Base-by-base conservation (phyloP, 2,888 invertebrate species). In the Latrodectus hesperus region DNA sequence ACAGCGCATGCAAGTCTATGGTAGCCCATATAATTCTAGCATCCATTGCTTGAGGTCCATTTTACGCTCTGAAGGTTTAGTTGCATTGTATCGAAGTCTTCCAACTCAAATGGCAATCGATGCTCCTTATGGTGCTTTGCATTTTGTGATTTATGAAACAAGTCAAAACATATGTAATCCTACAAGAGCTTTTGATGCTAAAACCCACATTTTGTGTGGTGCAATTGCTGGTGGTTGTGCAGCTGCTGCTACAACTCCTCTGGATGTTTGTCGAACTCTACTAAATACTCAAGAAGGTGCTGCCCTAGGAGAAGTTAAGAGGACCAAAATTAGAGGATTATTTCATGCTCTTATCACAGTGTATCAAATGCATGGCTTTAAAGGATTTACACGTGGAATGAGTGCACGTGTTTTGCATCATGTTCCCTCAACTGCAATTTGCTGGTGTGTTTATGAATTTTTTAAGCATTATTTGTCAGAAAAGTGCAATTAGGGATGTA, bases 401-500 rank as follows among this genome's bases (percentile, higher is more conserved):
- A 72, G 26, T n/a, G 64, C 84, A 9, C 84, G 84, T 26, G 72
- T 84, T 26, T 64, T 84, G 71, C 70, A 77, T 17, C 72, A 77
- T 67, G 72, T 84, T 9, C 84, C 84, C 1, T 84, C 84, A 16
- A 71, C 77, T 51, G 77, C 84, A 14, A 72, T 77, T 14, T 84
- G 84, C 53, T 84, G 84, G 84, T 77, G 72, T 72, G 72, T 77
- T 12, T 84, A 84, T 55, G 84, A 84, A n/a, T 84, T 84, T n/a
- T 84, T 84, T 60, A 84, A 84, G 38, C 77, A 77, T n/a, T 83
- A 75, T 68, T 75, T 83, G 52, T 74, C 81, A 9, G 53, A 77
- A 22, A 77, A 22, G 38, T n/a, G 10, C 22, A 60, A 60, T n/a
- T 60, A 60, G 12, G n/a, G 60, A 16, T 60, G n/a, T n/a, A 60